Conservation (phyloP, 2,113 vertebrate species). For the Pelecanus crispus region DNA sequence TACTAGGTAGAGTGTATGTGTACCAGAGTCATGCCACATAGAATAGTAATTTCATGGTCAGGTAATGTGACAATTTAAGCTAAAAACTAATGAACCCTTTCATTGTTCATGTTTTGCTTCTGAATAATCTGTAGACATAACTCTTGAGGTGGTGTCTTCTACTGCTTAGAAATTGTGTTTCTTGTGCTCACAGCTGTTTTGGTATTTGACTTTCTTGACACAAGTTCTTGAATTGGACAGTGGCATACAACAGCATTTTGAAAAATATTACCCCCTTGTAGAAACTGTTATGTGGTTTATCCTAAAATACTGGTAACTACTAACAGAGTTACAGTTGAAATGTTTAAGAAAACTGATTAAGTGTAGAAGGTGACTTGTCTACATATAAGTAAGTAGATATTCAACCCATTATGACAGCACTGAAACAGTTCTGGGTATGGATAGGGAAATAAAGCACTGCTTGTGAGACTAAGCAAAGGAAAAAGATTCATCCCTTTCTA, state of each 20-base stretch:
- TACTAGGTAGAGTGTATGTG: background rate
- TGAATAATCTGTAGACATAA: background rate
- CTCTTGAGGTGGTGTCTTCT: background rate
- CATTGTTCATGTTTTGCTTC: background rate
- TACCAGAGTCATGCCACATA: background rate
- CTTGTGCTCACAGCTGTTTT: background rate
- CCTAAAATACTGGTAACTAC: background rate
- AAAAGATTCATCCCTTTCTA: background rate
- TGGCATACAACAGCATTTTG: background rate
- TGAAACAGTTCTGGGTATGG: background rate
- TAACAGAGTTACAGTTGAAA: background rate
- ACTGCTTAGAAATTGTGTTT: background rate
- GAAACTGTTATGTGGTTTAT: background rate
- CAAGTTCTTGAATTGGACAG: background rate
- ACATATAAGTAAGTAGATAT: background rate
- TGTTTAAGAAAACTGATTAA: background rate
- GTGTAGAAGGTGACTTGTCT: background rate
- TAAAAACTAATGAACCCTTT: background rate
- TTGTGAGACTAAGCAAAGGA: background rate
- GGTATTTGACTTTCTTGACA: background rate
- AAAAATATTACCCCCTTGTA: background rate
- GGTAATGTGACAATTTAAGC: background rate
- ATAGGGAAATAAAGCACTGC: background rate
- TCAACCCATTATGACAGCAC: background rate
- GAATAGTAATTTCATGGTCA: background rate